Percentiles rank a stretch among this genome's conserved stretches.
phyloP scores from a whole-genome alignment of 2,888 invertebrate species.

The Pseudococcus viburni region DNA sequence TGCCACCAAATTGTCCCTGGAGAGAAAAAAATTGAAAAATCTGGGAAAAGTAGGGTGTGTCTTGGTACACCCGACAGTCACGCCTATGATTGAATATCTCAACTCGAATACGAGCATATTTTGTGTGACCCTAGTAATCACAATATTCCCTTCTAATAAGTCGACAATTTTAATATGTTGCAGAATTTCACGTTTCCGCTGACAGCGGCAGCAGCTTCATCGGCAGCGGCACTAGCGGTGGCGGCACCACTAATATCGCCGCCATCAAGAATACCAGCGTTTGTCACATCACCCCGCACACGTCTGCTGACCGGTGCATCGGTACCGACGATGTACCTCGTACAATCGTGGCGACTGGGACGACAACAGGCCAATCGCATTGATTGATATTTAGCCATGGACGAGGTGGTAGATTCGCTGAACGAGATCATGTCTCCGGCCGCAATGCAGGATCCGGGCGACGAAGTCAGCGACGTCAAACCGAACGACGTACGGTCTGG shows the following conservation, averaged over 20 bases:
- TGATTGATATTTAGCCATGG: slow-evolving; percentile 55
- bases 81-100: no score
- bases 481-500: neutral
- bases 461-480: neutral
- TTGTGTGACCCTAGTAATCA: no score
- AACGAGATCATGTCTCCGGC: slow-evolving; percentile 55
- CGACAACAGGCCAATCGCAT: neutral
- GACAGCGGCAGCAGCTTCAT: neutral
- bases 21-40: no score
- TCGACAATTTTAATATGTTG: neutral
- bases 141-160: neutral
- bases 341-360: no score
- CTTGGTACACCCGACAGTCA: no score
- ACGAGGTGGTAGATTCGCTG: slow-evolving; percentile 56
- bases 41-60: no score
- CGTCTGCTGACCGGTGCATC: neutral
- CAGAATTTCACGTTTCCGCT: slow-evolving; percentile 46
- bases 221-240: neutral
- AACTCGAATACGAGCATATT: no score
- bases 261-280: neutral
- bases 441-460: slow-evolving; percentile 37
- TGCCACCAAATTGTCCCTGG: no score
- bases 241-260: no score
- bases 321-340: neutral
- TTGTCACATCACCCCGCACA: neutral